Evolutionary conservation across 2,888 invertebrate species (phyloP).

Genomic region (Oscheius myriophilus): DNA sequence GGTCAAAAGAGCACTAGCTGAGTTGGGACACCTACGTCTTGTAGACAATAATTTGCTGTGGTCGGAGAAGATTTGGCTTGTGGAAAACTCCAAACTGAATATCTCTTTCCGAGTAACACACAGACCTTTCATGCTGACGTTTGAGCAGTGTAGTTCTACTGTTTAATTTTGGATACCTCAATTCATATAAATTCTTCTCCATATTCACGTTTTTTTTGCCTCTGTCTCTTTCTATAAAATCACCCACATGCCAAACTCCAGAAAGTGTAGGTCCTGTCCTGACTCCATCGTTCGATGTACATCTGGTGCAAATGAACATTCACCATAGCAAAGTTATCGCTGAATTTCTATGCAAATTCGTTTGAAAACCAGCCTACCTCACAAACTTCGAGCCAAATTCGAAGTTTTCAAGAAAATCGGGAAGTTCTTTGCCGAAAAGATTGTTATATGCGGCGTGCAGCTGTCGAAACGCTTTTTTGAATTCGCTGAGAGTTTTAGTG

Average conservation of each 20-base stretch:
- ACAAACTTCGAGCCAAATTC: conserved; percentile 68
- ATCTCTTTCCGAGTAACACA: too few relatives aligned
- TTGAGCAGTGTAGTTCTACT: too few relatives aligned
- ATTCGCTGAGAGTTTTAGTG: conserved; percentile 49
- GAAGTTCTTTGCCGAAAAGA: conserved; percentile 66
- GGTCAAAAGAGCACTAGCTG: too few relatives aligned
- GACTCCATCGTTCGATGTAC: conserved; percentile 68
- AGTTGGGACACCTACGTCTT: too few relatives aligned
- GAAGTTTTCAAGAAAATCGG: conserved; percentile 66
- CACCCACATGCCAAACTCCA: conserved; percentile 66
- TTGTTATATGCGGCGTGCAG: conserved; percentile 60
- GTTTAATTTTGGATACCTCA: too few relatives aligned
- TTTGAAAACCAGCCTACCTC: conserved; percentile 36
- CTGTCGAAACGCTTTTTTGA: conserved; percentile 42
- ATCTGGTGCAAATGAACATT: conserved; percentile 69
- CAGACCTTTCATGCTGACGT: too few relatives aligned
- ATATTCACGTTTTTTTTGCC: too few relatives aligned
- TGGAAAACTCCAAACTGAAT: too few relatives aligned
- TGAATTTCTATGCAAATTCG: conserved; percentile 33
- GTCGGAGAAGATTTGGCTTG: too few relatives aligned
- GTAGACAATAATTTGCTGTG: too few relatives aligned
- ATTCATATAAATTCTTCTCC: too few relatives aligned
- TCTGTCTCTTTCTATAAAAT: not conserved
- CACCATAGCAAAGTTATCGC: conserved; percentile 69
- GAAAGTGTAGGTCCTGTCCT: conserved; percentile 66